Base-by-base conservation (phyloP, 2,797 vertebrate genomes). In the Malurus leucopterus region DNA sequence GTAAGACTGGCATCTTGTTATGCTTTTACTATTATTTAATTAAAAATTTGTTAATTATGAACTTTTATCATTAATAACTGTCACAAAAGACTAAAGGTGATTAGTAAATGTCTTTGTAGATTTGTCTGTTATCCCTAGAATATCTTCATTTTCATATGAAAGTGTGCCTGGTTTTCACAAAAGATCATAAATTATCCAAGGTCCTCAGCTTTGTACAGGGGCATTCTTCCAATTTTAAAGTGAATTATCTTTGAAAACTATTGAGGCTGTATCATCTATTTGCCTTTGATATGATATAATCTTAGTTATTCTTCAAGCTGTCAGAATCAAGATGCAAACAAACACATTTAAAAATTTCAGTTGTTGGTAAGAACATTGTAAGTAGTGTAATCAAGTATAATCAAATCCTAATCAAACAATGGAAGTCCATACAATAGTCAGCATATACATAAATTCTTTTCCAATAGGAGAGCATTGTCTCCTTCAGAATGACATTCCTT, bases 101-200 rank as follows among this genome's bases (percentile, higher is more conserved):
- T 59, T 84, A 85, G 27, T 65, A 70, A 69, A 91, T 58, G 8
- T 41, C 57, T 91, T 87, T 77, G 54, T 84, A 61, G 49, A 79
- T 91, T 85, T 92, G 4, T 62, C 12, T 65, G 11, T 86, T 91
- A 58, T 53, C 26, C 46, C 22, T 55, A 59, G 34, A 91, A 81
- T 84, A 85, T 68, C 32, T 86, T 88, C 1, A 7, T 84, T 89
- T 89, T 62, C 38, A 73, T 51, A 55, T 86, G 44, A 84, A 85
- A 86, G 32, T 27, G 23, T 50, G 4, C 40, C 44, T 91, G 24
- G 12, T 81, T 93, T 91, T 74, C 44, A 75, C 46, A 86, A 54
- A 75, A 78, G 36, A 70, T 91, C 17, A 40, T 69, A 88, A 91
- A 92, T 89, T 95, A 84, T 76, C 62, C 54, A 75, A n/a, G 54